Conservation (phyloP, 2,113 vertebrate species). For the Nasalis larvatus region DNA sequence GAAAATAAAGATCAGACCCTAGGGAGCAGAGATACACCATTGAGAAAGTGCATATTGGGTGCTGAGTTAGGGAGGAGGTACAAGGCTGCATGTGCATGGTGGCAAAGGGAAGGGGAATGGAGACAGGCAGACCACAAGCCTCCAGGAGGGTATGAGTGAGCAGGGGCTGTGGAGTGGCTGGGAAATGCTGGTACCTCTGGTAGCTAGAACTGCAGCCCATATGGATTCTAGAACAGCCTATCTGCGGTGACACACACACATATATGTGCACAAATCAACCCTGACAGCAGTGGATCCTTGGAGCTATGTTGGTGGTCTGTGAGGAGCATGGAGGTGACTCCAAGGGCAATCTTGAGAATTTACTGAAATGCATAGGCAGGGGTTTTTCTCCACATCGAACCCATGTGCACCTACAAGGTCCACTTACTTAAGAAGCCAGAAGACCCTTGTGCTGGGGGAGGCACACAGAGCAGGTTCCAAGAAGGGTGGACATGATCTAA, state of each 20-base stretch:
- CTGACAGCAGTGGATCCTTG: not conserved
- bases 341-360: not conserved
- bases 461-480: not conserved
- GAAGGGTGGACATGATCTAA: not conserved
- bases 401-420: not conserved
- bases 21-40: not conserved
- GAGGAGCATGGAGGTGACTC: not conserved
- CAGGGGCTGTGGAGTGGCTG: not conserved
- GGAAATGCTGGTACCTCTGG: constrained; percentile 3
- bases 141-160: not conserved
- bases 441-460: not conserved
- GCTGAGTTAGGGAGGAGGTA: not conserved
- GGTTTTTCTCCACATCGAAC: not conserved
- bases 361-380: not conserved
- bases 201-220: not conserved
- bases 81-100: not conserved
- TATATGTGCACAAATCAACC: not conserved
- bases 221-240: not conserved
- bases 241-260: not conserved
- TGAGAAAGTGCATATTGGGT: not conserved
- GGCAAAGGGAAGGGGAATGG: not conserved
- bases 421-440: not conserved
- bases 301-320: not conserved
- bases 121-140: not conserved
- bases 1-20: not conserved